Evolutionary conservation across 2,797 vertebrate species (phyloP).

Genomic region (Leptodactylus fallax): DNA sequence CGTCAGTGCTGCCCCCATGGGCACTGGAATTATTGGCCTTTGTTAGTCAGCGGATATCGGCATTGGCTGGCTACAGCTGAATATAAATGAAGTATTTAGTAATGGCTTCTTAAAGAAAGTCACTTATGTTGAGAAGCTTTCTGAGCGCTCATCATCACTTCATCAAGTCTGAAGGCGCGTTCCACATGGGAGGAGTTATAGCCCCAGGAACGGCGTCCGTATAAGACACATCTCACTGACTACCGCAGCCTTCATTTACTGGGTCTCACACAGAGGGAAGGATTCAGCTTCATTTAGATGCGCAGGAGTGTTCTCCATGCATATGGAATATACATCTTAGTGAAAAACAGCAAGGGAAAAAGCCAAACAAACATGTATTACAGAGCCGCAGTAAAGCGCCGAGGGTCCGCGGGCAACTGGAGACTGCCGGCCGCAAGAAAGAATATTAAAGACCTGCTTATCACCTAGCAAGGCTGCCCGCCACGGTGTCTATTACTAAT

Average conservation of each 20-base stretch:
- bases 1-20: neutral
- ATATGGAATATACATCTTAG: slow-evolving; percentile 29
- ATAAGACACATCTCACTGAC: slow-evolving; percentile 6
- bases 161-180: neutral
- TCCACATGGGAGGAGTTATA: slow-evolving; percentile 27
- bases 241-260: slow-evolving; percentile 22
- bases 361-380: neutral
- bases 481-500: neutral
- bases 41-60: neutral
- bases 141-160: neutral
- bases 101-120: neutral
- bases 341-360: slow-evolving; percentile 2
- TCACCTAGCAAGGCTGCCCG: neutral
- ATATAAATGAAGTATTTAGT: neutral
- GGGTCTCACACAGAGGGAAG: slow-evolving; percentile 25
- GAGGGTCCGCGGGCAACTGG: neutral
- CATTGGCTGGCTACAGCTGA: neutral
- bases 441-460: neutral
- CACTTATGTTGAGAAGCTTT: slow-evolving; percentile 30
- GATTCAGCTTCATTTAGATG: slow-evolving; percentile 31
- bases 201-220: neutral
- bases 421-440: neutral
- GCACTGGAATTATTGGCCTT: neutral
- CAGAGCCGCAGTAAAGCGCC: neutral
- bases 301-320: slow-evolving; percentile 6